These are phyloP conservation scores for Podarcis raffonei DNA, from an alignment of 2,113 vertebrate species.

Conservation along the genomic window DNA sequence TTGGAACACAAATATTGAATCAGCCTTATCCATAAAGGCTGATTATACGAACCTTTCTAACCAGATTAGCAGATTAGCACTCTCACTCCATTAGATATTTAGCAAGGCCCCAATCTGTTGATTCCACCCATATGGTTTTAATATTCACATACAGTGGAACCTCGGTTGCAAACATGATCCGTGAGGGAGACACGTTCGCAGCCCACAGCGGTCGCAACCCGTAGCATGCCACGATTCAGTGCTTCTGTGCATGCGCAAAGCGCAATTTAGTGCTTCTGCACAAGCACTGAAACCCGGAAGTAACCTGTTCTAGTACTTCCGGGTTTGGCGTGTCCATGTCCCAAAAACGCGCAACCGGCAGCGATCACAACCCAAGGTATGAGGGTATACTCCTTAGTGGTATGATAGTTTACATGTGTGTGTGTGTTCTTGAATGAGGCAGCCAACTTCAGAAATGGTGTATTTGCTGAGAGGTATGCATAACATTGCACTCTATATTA, in stretches of 20 bases:
- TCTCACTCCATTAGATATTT: neutral
- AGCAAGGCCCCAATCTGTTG: neutral
- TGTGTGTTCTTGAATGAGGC: neutral
- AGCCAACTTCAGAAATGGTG: neutral
- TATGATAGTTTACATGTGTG: neutral
- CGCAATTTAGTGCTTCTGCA: too few relatives aligned
- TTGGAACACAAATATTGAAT: too few relatives aligned
- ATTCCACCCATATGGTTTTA: neutral
- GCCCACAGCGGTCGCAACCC: too few relatives aligned
- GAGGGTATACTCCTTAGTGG: neutral
- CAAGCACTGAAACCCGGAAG: too few relatives aligned
- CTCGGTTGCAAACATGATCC: too few relatives aligned
- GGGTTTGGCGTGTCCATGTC: fast-evolving
- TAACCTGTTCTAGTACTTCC: too few relatives aligned
- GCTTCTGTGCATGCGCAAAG: too few relatives aligned
- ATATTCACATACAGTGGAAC: neutral
- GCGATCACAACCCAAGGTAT: too few relatives aligned
- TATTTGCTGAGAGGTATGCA: neutral
- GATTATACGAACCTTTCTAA: neutral
- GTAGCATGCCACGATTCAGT: too few relatives aligned
- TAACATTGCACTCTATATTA: neutral
- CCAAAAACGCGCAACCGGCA: too few relatives aligned
- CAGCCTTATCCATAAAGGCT: neutral
- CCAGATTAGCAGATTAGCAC: neutral
- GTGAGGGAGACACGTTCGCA: too few relatives aligned